Base-by-base conservation (phyloP, 1,140 invertebrate genomes). In the Hyles vespertilio region DNA sequence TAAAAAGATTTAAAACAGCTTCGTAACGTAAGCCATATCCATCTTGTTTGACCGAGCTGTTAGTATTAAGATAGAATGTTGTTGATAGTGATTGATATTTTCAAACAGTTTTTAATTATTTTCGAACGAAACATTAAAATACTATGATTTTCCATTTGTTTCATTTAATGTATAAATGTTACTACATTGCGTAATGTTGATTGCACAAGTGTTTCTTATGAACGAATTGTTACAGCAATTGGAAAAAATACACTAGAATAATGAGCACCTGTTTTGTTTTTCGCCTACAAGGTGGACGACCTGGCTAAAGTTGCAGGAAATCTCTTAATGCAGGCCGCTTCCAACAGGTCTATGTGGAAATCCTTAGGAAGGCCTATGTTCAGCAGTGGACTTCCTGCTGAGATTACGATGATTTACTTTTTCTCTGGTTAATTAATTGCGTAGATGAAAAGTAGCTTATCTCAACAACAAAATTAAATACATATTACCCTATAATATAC, bases 31-130 rank as follows among this genome's bases (percentile, higher is more conserved):
- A 58, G 51, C 46, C 51, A 49, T 61, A 64, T 68, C 59, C 56
- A 62, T 51, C 44, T 60, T 58, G 55, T 69, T 74, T 72, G 75
- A 74, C 70, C 74, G 67, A 76, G 77, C 71, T 67, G 48, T 66
- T 82, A 79, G 49, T 54, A 58, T 51, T 64, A 66, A 76, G 68
- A 58, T 59, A 71, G 59, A 58, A 58, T 53, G 60, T 69, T 73
- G 33, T 33, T 33, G 32, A 51, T 51, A 34, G 50, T n/a, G 8
- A 51, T 51, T 51, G 10, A 51, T 51, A 51, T 51, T 51, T 48
- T 34, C 50, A n/a, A 51, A 34, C 32, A 22, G 33, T 51, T 51
- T 50, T 51, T 51, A 33, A 34, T 40, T 40, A 40, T 40, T 40
- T 40, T 40, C 36, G 36, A 40, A 40, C 36, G 36, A 40, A 40